These are phyloP conservation scores for Poeciliopsis retropinna DNA, from an alignment of 2,113 vertebrate species.

Conservation along the genomic window DNA sequence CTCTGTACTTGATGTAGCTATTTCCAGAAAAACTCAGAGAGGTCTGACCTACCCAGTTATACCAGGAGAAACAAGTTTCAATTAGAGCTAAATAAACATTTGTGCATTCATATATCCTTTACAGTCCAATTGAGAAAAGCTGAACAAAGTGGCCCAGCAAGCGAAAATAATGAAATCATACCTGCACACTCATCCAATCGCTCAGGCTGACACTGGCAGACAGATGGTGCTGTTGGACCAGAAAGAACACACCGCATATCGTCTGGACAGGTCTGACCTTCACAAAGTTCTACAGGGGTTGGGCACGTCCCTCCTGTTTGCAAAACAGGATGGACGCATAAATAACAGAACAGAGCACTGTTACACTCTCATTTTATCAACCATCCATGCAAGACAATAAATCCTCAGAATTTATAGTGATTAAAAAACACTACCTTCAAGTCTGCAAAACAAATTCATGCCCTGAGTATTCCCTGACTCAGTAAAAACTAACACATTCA, in stretches of 20 bases:
- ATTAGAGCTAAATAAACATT: background rate
- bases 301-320: slow-evolving; percentile 87
- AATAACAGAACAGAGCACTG: background rate
- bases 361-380: background rate
- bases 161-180: slow-evolving; percentile 39
- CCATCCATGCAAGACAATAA: background rate
- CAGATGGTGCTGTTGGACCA: slow-evolving; percentile 86
- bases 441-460: background rate
- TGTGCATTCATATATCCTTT: background rate
- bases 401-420: background rate
- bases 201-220: slow-evolving; percentile 94
- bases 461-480: no score
- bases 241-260: slow-evolving; percentile 96
- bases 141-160: background rate
- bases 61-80: background rate
- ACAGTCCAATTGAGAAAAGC: background rate
- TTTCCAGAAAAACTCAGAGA: slow-evolving; percentile 96
- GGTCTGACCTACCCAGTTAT: slow-evolving; percentile 83
- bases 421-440: background rate
- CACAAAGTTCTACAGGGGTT: slow-evolving; percentile 85
- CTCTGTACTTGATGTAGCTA: slow-evolving; percentile 96
- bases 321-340: background rate
- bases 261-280: slow-evolving; percentile 90
- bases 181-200: slow-evolving; percentile 92
- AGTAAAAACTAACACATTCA: no score